Evolutionary conservation across 1,140 invertebrate genomes (phyloP).

Genomic region (Coboldia fuscipes): DNA sequence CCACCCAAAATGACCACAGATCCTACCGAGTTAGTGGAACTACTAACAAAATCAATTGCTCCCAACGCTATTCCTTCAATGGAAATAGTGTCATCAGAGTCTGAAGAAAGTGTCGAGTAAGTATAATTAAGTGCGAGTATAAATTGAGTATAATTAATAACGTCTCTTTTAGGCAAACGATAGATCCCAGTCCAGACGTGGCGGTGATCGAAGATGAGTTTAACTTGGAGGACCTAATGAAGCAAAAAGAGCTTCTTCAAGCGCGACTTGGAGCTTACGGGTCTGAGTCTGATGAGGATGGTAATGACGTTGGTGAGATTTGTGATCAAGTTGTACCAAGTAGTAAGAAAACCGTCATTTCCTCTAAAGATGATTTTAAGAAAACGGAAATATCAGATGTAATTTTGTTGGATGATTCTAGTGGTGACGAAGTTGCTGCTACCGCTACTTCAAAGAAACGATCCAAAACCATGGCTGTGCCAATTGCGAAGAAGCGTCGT

Average conservation of each 20-base stretch:
- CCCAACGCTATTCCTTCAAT: conserved; percentile 19
- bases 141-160: too few relatives aligned
- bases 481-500: not conserved
- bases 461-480: not conserved
- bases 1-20: conserved; percentile 13
- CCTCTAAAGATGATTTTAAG: conserved; percentile 2
- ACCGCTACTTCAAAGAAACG: not conserved
- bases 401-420: conserved; percentile 25
- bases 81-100: conserved; percentile 45
- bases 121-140: too few relatives aligned
- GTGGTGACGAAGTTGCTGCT: conserved; percentile 9
- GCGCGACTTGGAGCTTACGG: conserved; percentile 33
- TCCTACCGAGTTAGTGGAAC: conserved; percentile 14
- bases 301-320: too few relatives aligned
- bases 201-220: conserved; percentile 63
- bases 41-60: conserved; percentile 19
- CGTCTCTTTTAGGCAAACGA: too few relatives aligned
- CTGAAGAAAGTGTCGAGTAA: too few relatives aligned
- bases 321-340: too few relatives aligned
- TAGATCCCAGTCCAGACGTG: conserved; percentile 53
- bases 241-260: conserved; percentile 55
- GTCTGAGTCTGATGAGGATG: conserved; percentile 25
- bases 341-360: too few relatives aligned
- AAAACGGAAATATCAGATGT: conserved; percentile 18
- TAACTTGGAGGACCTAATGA: conserved; percentile 71